Conservation (phyloP, 2,113 vertebrate species). For the human region GRCh38 chrX:146209001-146209500, state of each 20-base stretch:
- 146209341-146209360: slow-evolving; percentile 57
- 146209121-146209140: not conserved
- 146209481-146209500: slow-evolving; percentile 54
- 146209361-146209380: slow-evolving; percentile 66
- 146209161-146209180: not conserved
- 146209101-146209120: not conserved
- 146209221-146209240: slow-evolving; percentile 43
- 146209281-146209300: slow-evolving; percentile 48
- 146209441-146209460: slow-evolving; percentile 1
- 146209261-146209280: not conserved
- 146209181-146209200: slow-evolving; percentile 25
- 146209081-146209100: not conserved
- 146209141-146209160: not conserved
- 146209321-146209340: not conserved
- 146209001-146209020: not conserved
- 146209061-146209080: not conserved
- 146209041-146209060: not conserved
- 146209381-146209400: slow-evolving; percentile 69
- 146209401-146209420: slow-evolving; percentile 64
- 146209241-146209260: not conserved
- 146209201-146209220: not conserved
- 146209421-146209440: slow-evolving; percentile 58
- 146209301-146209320: slow-evolving; percentile 63
- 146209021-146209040: not conserved
- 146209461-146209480: slow-evolving; percentile 8